Evolutionary conservation across 1,140 invertebrate species (phyloP).

Genomic region (Pristionchus pacificus): DNA sequence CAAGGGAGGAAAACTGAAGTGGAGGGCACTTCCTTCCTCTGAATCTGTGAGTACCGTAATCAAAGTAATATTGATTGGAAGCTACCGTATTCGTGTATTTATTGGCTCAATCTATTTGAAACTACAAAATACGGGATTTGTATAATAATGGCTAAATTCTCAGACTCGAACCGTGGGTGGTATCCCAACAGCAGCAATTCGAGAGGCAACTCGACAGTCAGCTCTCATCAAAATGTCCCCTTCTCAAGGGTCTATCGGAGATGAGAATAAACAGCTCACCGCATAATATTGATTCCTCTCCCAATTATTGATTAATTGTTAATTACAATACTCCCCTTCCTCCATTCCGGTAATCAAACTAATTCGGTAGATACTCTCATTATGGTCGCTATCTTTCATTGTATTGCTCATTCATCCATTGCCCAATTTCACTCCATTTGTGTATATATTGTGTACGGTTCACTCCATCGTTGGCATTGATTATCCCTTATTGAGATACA

Average conservation of each 20-base stretch:
- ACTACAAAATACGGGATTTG: neutral
- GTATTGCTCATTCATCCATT: constrained; percentile 8
- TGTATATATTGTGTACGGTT: too few relatives aligned
- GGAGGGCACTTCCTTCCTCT: constrained; percentile 16
- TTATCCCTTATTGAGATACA: too few relatives aligned
- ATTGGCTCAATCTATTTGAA: neutral
- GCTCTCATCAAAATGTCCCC: constrained; percentile 21
- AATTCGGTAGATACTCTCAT: too few relatives aligned
- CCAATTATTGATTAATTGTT: neutral
- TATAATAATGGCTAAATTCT: neutral
- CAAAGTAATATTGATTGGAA: too few relatives aligned
- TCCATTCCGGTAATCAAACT: too few relatives aligned
- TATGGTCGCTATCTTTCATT: neutral
- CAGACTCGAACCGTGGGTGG: constrained; percentile 20
- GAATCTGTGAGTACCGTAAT: constrained; percentile 3
- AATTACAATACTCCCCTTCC: constrained; percentile 1
- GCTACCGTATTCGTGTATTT: too few relatives aligned
- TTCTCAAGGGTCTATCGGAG: constrained; percentile 26
- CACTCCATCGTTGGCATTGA: too few relatives aligned
- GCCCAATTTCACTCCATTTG: too few relatives aligned
- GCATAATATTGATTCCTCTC: neutral
- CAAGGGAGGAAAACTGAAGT: constrained; percentile 19
- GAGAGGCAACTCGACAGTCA: constrained; percentile 16
- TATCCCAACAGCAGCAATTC: constrained; percentile 23
- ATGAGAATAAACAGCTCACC: constrained; percentile 10